A percentile compares a stretch with the other conserved stretches of the same genome.
Conservation (phyloP, 1,140 invertebrate genomes). For the Anoplophora glabripennis region DNA sequence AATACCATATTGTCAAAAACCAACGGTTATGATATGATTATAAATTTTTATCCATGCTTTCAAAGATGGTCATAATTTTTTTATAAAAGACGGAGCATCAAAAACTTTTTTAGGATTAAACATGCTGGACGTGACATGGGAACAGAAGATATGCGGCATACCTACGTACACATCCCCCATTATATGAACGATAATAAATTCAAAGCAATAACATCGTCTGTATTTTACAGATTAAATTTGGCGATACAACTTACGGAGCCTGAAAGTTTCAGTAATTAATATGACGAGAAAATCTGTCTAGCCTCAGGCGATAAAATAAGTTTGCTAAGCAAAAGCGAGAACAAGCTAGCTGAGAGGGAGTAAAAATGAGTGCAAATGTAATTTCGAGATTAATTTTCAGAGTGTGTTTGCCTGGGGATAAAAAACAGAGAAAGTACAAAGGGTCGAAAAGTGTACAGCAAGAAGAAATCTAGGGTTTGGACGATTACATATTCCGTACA, state of each 20-base stretch:
- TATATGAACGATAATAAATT: too few species aligned
- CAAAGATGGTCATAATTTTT: too few species aligned
- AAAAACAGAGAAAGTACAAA: conserved; percentile 23
- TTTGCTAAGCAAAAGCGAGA: conserved; percentile 31
- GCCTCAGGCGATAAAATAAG: conserved; percentile 32
- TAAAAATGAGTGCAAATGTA: conserved; percentile 31
- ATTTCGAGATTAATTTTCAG: conserved; percentile 27
- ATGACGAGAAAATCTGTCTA: conserved; percentile 37
- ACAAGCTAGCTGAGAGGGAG: conserved; percentile 22
- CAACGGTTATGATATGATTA: too few species aligned
- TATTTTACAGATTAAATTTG: conserved; percentile 8
- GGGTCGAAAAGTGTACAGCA: conserved; percentile 9
- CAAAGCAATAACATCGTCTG: too few species aligned
- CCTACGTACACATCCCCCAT: too few species aligned
- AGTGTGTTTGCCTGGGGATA: conserved; percentile 23
- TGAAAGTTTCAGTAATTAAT: conserved; percentile 34
- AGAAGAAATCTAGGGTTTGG: conserved; percentile 5
- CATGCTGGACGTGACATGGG: too few species aligned
- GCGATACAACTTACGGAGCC: conserved; percentile 11
- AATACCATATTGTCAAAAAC: too few species aligned
- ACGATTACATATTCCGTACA: conserved; percentile 10
- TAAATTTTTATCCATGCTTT: too few species aligned
- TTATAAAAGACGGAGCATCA: too few species aligned
- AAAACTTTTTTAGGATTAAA: too few species aligned
- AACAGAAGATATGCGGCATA: too few species aligned